Percentiles rank a stretch among this genome's conserved stretches.
These are phyloP conservation scores for Eulemur macaco DNA, from an alignment of 2,113 vertebrate genomes.

Conservation along the genomic window DNA sequence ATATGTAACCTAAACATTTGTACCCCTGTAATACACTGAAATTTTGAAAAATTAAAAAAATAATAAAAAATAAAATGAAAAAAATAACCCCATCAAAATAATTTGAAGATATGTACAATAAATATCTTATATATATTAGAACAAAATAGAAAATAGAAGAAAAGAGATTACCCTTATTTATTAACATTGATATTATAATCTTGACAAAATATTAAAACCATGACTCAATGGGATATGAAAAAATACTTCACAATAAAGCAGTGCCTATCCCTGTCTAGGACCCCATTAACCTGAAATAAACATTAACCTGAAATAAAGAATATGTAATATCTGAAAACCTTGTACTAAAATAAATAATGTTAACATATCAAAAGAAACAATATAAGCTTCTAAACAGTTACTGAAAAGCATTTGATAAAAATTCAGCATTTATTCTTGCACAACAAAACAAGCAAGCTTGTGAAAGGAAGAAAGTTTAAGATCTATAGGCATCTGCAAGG, in stretches of 20 bases:
- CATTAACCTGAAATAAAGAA: neutral
- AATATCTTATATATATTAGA: neutral
- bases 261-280: fast-evolving
- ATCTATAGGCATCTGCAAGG: neutral
- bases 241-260: neutral
- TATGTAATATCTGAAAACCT: neutral
- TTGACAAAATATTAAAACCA: neutral
- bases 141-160: neutral
- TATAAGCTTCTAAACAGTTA: neutral
- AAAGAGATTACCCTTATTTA: neutral
- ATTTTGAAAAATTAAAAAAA: too few relatives aligned
- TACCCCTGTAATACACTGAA: too few relatives aligned
- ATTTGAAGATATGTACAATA: neutral
- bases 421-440: neutral
- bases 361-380: neutral
- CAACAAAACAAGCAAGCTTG: neutral
- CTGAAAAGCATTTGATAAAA: neutral
- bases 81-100: neutral
- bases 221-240: neutral
- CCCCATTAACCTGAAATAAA: neutral
- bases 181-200: neutral
- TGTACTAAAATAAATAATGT: neutral
- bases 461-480: neutral
- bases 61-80: too few relatives aligned
- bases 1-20: too few relatives aligned